These are phyloP conservation scores for Trochalopteron elliotii DNA, from an alignment of 2,113 vertebrate genomes.

Conservation along the genomic window DNA sequence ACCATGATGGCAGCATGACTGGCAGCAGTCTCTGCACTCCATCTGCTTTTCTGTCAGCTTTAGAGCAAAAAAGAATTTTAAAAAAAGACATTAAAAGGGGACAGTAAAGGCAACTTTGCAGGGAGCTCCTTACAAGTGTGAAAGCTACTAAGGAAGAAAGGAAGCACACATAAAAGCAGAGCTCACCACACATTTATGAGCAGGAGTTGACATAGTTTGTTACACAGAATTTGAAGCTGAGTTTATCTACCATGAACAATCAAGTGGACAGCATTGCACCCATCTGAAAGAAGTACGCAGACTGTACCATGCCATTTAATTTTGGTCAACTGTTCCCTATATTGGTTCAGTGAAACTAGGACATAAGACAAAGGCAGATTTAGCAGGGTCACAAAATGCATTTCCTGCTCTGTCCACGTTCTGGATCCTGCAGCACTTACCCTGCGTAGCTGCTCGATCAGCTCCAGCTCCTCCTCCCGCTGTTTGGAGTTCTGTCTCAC, in stretches of 20 bases:
- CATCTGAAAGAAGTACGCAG: neutral
- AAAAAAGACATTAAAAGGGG: neutral
- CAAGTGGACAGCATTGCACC: neutral
- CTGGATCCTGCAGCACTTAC: slow-evolving; percentile 60
- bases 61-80: neutral
- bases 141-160: neutral
- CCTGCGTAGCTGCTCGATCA: slow-evolving; percentile 91
- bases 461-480: slow-evolving; percentile 75
- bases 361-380: neutral
- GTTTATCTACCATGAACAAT: neutral
- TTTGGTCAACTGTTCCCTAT: neutral
- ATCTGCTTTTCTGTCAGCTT: neutral
- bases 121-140: neutral
- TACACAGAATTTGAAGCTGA: neutral
- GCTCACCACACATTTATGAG: neutral
- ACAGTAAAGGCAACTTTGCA: neutral
- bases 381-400: neutral
- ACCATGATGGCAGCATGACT: neutral
- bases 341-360: neutral
- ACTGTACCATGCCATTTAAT: neutral
- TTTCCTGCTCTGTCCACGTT: rapidly evolving
- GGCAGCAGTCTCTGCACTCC: neutral
- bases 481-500: slow-evolving; percentile 68
- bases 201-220: neutral
- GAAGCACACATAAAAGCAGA: neutral